These are phyloP conservation scores for Sternarchorhynchus goeldii DNA, from an alignment of 2,797 vertebrate genomes.

Conservation along the genomic window DNA sequence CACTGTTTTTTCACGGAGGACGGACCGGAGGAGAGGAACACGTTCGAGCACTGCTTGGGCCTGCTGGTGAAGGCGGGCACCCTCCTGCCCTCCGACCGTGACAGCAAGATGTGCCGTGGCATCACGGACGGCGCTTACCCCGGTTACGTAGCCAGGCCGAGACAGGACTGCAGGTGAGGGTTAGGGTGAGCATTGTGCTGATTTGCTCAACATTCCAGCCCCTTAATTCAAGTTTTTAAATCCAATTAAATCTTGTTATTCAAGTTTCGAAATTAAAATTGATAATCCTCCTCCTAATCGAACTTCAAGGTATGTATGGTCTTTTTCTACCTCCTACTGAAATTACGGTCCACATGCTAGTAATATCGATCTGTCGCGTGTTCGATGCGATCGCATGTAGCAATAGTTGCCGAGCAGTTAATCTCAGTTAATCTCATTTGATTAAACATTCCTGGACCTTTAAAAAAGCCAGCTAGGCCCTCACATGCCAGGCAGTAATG, in stretches of 20 bases:
- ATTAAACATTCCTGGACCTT: conserved; percentile 32
- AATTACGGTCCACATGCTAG: conserved; percentile 41
- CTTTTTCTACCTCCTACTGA: conserved; percentile 13
- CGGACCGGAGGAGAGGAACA: conserved; percentile 93
- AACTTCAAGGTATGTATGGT: conserved; percentile 14
- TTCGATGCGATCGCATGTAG: background rate
- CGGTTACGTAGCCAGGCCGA: conserved; percentile 89
- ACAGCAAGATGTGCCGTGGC: conserved; percentile 89
- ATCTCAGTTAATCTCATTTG: conserved; percentile 57
- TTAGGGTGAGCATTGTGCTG: no score
- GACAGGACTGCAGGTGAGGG: conserved; percentile 91
- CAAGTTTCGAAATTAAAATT: conserved; percentile 16
- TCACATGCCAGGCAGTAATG: no score
- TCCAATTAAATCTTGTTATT: conserved; percentile 20
- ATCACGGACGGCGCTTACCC: conserved; percentile 88
- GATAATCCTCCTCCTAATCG: conserved; percentile 32
- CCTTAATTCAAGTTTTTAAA: background rate
- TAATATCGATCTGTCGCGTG: conserved; percentile 38
- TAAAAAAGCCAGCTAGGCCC: no score
- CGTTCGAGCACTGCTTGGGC: conserved; percentile 94
- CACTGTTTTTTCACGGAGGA: conserved; percentile 98
- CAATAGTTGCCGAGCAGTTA: conserved; percentile 40
- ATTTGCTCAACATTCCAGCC: no score
- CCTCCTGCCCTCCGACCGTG: conserved; percentile 90
- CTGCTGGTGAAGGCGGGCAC: conserved; percentile 89